Evolutionary conservation across 1,140 invertebrate species (phyloP), one percentile per base, ranked within the genome.

Genomic region (Parasteatoda tepidariorum): DNA sequence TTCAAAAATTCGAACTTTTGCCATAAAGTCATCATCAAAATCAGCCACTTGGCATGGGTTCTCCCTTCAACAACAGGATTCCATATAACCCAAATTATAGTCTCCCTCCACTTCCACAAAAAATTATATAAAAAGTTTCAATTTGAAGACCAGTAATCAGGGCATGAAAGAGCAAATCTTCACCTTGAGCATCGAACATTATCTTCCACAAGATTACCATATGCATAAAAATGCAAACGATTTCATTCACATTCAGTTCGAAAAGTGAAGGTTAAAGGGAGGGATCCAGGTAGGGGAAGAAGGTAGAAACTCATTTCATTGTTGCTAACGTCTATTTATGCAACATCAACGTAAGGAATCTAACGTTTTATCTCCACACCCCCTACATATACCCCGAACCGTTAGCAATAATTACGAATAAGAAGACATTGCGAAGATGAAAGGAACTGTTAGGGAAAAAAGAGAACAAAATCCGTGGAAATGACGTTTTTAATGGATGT

Each of bases 401-500:
- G 28, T 61, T 24, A 30, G 22, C 59, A 24, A 30, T 61, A 61
- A 61, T 61, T 61, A 61, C 59, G 59, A 48, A 18, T 13, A 18
- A 13, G 38, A 48, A 24, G 24, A 66, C 26, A 33, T n/a, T 11
- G 31, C 15, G 30, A 28, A 66, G 26, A 28, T 66, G 62, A 66
- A 66, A 66, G 26, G 38, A 48, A 48, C 31, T 26, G 2, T 7
- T n/a, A 7, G 62, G 26, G 62, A 24, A 31, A 13, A n/a, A n/a
- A n/a, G n/a, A 26, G 15, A 22, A 59, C 24, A 59, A n/a, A 33
- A 48, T 57, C 59, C 26, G 5, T 28, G 31, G 34, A 64, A 78
- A 78, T 66, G 33, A 33, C 34, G n/a, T 33, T 66, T 64, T 78
- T 78, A 78, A 78, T 78, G 61, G 74, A 78, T 54, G 62, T 24